A percentile compares a stretch with the other conserved stretches of the same genome.
Evolutionary conservation across 2,888 invertebrate genomes (phyloP).

Genomic region (Clanis bilineata): DNA sequence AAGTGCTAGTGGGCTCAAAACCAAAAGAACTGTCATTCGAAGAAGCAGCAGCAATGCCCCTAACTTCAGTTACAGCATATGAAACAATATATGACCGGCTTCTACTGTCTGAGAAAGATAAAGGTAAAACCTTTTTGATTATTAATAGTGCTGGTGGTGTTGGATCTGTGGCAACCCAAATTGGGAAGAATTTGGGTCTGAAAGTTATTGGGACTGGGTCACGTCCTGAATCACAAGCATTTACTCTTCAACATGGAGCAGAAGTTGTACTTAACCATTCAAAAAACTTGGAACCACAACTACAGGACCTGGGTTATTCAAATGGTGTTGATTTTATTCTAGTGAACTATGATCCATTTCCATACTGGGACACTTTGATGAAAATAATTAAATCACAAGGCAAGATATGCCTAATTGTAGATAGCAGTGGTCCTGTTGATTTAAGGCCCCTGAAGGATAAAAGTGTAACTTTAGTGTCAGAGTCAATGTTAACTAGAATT

Average conservation of each 20-base stretch:
- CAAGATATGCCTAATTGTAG: constrained; percentile 66
- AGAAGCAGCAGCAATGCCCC: constrained; percentile 71
- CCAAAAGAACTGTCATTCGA: constrained; percentile 65
- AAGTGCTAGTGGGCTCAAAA: constrained; percentile 58
- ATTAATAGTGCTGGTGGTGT: constrained; percentile 74
- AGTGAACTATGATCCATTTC: constrained; percentile 68
- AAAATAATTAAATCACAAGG: constrained; percentile 67
- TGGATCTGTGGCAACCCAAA: constrained; percentile 65
- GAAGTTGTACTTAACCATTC: constrained; percentile 64
- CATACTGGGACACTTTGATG: constrained; percentile 68
- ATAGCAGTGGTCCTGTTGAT: constrained; percentile 61
- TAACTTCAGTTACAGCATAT: constrained; percentile 63
- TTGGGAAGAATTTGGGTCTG: constrained; percentile 61
- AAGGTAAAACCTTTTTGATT: constrained; percentile 60
- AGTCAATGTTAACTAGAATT: constrained; percentile 64
- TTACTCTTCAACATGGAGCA: constrained; percentile 54
- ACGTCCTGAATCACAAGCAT: constrained; percentile 54
- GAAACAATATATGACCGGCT: constrained; percentile 64
- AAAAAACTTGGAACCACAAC: constrained; percentile 54
- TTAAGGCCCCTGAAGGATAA: constrained; percentile 61
- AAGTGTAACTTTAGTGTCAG: constrained; percentile 63
- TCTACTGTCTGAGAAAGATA: constrained; percentile 60
- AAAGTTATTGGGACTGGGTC: constrained; percentile 72
- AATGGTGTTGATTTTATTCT: constrained; percentile 65
- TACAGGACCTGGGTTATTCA: constrained; percentile 53